Conservation (phyloP, 30 jellyfish, hydroid and myxozoan genomes). For the Chrysaora quinquecirrha region DNA sequence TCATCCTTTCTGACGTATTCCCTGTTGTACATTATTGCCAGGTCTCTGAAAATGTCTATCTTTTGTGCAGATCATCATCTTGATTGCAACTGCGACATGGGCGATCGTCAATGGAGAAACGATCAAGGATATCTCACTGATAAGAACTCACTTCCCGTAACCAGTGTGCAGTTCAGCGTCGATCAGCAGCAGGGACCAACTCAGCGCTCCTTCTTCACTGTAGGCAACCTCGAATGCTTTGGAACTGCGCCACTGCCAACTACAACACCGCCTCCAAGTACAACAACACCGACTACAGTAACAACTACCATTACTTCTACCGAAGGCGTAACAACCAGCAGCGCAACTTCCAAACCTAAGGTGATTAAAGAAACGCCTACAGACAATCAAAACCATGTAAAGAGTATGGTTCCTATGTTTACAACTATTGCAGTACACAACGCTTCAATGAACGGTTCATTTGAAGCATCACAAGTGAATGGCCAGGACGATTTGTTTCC, state of each 20-base stretch:
- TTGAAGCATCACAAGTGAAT: constrained; percentile 54
- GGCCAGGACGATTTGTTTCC: constrained; percentile 87
- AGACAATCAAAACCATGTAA: background rate
- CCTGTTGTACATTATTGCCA: too few relatives aligned
- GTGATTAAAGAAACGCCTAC: background rate
- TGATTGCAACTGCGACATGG: constrained; percentile 97
- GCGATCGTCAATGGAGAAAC: constrained; percentile 84
- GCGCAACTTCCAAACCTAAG: background rate
- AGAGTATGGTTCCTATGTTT: background rate
- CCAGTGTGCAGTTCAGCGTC: constrained; percentile 77
- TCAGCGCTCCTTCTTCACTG: constrained; percentile 79
- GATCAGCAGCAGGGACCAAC: constrained; percentile 69
- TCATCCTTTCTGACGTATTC: too few relatives aligned
- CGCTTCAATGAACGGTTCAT: constrained; percentile 17
- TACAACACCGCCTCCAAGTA: constrained; percentile 64
- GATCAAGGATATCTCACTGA: constrained; percentile 89
- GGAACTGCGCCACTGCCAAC: constrained; percentile 91
- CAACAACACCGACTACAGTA: constrained; percentile 20
- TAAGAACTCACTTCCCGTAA: constrained; percentile 86
- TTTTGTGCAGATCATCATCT: constrained; percentile 79
- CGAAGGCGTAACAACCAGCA: too few relatives aligned
- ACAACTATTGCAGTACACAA: background rate
- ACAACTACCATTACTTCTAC: background rate
- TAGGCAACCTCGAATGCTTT: constrained; percentile 87
- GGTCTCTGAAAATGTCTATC: too few relatives aligned